These are phyloP conservation scores for Turritopsis dohrnii DNA, from an alignment of 30 jellyfish, hydroid and myxozoan genomes.

Conservation along the genomic window DNA sequence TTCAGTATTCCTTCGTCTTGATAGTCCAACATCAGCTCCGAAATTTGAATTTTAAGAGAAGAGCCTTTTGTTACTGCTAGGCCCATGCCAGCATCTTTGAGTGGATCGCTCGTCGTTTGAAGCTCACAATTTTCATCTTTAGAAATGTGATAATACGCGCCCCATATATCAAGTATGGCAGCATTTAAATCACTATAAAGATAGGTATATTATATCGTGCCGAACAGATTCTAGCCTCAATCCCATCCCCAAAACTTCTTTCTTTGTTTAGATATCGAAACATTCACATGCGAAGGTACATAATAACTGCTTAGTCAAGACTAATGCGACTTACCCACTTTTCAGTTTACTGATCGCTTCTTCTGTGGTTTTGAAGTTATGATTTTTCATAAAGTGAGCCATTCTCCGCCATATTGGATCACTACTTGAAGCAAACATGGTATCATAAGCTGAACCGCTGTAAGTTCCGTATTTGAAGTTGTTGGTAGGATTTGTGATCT, in stretches of 20 bases:
- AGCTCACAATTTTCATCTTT: slow-evolving; percentile 39
- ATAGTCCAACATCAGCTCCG: slow-evolving; percentile 22
- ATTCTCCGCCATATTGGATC: slow-evolving; percentile 39
- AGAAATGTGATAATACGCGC: slow-evolving; percentile 28
- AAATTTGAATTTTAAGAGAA: slow-evolving; percentile 21
- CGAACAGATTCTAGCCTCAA: not conserved
- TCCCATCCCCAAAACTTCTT: too few species aligned
- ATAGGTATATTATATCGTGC: too few species aligned
- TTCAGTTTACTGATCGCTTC: slow-evolving; percentile 43
- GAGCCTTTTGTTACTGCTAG: slow-evolving; percentile 44
- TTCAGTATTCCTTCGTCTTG: slow-evolving; percentile 9
- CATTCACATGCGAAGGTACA: too few species aligned
- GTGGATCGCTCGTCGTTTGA: slow-evolving; percentile 6
- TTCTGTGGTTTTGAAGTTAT: slow-evolving; percentile 24
- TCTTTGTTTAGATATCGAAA: too few species aligned
- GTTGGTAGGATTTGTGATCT: slow-evolving; percentile 59
- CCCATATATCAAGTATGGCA: slow-evolving; percentile 25
- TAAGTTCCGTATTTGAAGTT: slow-evolving; percentile 58
- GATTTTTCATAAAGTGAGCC: slow-evolving; percentile 45
- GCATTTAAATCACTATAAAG: slow-evolving; percentile 39
- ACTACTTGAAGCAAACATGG: slow-evolving; percentile 29
- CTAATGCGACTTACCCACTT: slow-evolving; percentile 39
- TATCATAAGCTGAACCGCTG: slow-evolving; percentile 31
- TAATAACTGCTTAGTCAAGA: not conserved
- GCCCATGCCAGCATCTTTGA: slow-evolving; percentile 29